phyloP scores from a whole-genome alignment of 1,140 invertebrate genomes.

The Lanistes nyassanus region DNA sequence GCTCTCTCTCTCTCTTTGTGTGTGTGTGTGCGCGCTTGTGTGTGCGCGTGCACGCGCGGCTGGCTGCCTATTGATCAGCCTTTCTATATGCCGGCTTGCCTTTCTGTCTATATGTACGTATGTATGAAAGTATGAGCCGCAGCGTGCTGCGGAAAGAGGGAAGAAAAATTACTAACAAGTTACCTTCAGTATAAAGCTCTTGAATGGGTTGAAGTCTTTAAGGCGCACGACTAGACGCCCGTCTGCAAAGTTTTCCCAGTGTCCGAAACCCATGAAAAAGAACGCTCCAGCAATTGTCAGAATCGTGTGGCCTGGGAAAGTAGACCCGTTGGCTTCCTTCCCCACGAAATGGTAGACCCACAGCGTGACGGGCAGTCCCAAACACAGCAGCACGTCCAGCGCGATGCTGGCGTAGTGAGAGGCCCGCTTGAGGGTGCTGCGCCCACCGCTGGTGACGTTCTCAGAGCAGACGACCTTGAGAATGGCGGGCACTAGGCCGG shows the following conservation, averaged over 20 bases:
- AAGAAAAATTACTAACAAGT: not conserved
- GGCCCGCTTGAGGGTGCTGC: not conserved
- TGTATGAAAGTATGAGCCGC: not conserved
- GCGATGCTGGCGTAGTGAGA: not conserved
- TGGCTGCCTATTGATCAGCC: not conserved
- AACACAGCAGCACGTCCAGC: not conserved
- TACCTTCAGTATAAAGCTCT: constrained; percentile 35
- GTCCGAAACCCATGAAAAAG: constrained; percentile 87
- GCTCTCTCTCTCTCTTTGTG: no score
- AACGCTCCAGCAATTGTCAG: constrained; percentile 68
- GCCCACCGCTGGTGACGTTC: not conserved
- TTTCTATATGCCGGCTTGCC: not conserved
- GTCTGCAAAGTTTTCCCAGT: constrained; percentile 98
- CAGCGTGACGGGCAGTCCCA: no score
- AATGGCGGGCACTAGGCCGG: constrained; percentile 87
- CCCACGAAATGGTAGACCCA: no score
- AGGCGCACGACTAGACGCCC: constrained; percentile 39
- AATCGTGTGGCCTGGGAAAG: not conserved
- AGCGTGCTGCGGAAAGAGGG: not conserved
- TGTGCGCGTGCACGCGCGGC: no score
- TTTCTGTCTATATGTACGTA: not conserved
- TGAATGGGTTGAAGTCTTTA: constrained; percentile 21
- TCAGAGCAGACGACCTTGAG: constrained; percentile 36
- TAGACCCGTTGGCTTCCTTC: no score
- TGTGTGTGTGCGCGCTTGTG: not conserved